phyloP scores from a whole-genome alignment of 2,888 invertebrate genomes.

The Ophion ellenae region DNA sequence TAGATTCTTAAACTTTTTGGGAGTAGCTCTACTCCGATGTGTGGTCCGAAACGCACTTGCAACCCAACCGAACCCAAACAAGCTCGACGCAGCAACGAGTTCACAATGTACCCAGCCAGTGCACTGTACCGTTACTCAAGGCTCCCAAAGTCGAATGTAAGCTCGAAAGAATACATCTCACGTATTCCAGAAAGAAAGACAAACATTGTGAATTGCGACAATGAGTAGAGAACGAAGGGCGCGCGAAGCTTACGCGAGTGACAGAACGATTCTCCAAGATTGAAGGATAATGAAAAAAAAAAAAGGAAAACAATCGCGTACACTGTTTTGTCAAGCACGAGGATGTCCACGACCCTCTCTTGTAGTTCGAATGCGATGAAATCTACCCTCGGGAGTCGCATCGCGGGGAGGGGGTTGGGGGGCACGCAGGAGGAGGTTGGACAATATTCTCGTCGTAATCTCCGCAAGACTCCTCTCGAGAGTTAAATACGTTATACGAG shows the following conservation, averaged over 20 bases:
- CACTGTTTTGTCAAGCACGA: slow-evolving; percentile 52
- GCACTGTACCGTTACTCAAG: too few species aligned
- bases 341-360: slow-evolving; percentile 16
- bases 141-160: too few species aligned
- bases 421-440: slow-evolving; percentile 45
- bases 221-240: not conserved
- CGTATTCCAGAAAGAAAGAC: not conserved
- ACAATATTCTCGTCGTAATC: slow-evolving; percentile 79
- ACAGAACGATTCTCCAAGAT: slow-evolving; percentile 25
- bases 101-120: too few species aligned
- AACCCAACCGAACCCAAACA: not conserved
- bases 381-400: slow-evolving; percentile 59
- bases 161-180: not conserved
- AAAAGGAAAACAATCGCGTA: slow-evolving; percentile 61
- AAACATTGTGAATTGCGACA: slow-evolving; percentile 9
- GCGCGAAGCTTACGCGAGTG: slow-evolving; percentile 15
- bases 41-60: not conserved
- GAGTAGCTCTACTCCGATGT: not conserved
- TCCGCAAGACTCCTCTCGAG: slow-evolving; percentile 76
- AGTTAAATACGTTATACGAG: slow-evolving; percentile 81
- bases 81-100: too few species aligned
- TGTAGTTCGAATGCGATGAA: slow-evolving; percentile 56
- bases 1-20: too few species aligned
- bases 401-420: not conserved
- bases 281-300: slow-evolving; percentile 48